These are phyloP conservation scores for Rambutsinella grinnellia DNA, from an alignment of 2,888 invertebrate species.

Conservation along the genomic window DNA sequence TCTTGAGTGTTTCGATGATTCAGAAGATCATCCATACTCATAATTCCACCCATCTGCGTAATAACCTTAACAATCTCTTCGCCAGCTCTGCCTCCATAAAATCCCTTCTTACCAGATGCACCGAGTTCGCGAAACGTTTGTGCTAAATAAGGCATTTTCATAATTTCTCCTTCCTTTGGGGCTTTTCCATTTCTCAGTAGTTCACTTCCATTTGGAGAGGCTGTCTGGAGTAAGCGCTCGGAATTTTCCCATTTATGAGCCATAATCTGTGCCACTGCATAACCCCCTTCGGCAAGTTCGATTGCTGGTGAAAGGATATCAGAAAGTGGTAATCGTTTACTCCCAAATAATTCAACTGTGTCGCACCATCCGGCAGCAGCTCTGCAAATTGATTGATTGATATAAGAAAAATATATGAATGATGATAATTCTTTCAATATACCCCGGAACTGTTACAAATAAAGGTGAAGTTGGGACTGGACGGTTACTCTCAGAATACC, in stretches of 20 bases:
- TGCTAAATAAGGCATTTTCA: constrained; percentile 64
- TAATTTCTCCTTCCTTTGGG: constrained; percentile 69
- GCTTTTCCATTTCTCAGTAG: constrained; percentile 68
- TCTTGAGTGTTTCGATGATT: constrained; percentile 53
- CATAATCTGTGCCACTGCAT: constrained; percentile 54
- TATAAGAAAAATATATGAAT: neutral
- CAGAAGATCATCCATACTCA: constrained; percentile 46
- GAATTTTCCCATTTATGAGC: constrained; percentile 43
- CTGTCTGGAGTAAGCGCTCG: constrained; percentile 54
- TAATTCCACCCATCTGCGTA: constrained; percentile 42
- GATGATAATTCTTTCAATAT: no score
- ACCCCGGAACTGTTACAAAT: constrained; percentile 65
- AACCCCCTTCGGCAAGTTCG: constrained; percentile 56
- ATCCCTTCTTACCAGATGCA: constrained; percentile 52
- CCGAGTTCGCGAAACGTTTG: constrained; percentile 49
- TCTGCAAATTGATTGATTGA: no score
- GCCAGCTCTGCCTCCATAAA: constrained; percentile 56
- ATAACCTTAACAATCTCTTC: constrained; percentile 56
- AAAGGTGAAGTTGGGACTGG: constrained; percentile 54
- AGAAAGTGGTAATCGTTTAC: constrained; percentile 43
- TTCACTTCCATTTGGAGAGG: constrained; percentile 67
- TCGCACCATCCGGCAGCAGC: constrained; percentile 64
- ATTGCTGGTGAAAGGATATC: constrained; percentile 60
- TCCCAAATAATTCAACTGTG: constrained; percentile 58
- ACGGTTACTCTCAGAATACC: constrained; percentile 59